Conservation (phyloP, 1,140 invertebrate species). For the Pseudomyrmex concolor region DNA sequence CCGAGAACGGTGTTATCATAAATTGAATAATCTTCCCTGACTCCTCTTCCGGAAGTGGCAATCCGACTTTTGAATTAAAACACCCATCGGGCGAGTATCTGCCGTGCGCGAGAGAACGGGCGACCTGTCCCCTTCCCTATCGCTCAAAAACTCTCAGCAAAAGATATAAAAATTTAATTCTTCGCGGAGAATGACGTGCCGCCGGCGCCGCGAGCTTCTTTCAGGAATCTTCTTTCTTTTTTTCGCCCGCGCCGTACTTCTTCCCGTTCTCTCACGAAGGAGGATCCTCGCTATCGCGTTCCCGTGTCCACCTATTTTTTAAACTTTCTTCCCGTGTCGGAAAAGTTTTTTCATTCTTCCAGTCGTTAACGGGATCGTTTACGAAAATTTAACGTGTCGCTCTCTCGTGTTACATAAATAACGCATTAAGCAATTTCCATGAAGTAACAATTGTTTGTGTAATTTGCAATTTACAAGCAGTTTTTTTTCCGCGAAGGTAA, state of each 20-base stretch:
- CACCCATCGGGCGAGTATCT: constrained; percentile 54
- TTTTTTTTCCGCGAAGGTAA: neutral
- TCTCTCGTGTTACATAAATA: no score
- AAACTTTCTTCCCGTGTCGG: constrained; percentile 7
- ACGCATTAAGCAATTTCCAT: no score
- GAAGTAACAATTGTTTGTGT: neutral
- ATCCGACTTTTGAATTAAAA: constrained; percentile 73
- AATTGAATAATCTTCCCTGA: constrained; percentile 39
- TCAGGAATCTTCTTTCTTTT: constrained; percentile 73
- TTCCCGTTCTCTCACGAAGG: neutral
- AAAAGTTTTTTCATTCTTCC: constrained; percentile 69
- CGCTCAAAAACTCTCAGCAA: constrained; percentile 84
- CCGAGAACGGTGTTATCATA: constrained; percentile 8
- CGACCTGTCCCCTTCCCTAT: constrained; percentile 68
- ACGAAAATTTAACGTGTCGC: constrained; percentile 56
- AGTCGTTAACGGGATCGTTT: constrained; percentile 69
- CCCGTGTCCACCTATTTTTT: constrained; percentile 37
- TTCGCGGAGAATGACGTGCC: constrained; percentile 81
- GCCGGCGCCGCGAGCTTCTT: constrained; percentile 76
- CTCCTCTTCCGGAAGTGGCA: constrained; percentile 23
- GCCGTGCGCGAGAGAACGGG: neutral
- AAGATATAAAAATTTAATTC: constrained; percentile 86
- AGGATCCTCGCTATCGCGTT: constrained; percentile 29
- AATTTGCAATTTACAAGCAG: neutral
- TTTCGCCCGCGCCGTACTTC: constrained; percentile 50